Evolutionary conservation across 2,888 invertebrate species (phyloP).

Genomic region (Noctua janthina): DNA sequence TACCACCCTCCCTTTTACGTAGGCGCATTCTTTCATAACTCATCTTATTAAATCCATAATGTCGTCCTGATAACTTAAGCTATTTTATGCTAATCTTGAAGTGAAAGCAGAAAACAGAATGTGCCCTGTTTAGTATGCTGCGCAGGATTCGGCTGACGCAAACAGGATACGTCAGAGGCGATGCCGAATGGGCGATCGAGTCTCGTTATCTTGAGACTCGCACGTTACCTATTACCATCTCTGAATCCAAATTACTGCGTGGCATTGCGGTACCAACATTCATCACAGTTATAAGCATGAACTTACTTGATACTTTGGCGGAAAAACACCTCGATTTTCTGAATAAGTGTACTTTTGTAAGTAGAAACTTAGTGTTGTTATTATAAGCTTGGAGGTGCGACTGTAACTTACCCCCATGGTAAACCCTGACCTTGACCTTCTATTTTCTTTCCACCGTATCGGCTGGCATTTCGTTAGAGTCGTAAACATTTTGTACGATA

Average conservation of each 20-base stretch:
- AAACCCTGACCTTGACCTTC: constrained; percentile 43
- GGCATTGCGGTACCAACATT: constrained; percentile 25
- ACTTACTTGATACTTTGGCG: constrained; percentile 25
- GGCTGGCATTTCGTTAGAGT: constrained; percentile 37
- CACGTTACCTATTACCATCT: constrained; percentile 34
- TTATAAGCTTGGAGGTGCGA: constrained; percentile 9
- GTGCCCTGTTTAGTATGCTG: constrained; percentile 60
- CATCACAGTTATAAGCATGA: constrained; percentile 25
- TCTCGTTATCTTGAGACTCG: constrained; percentile 44
- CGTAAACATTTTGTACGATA: constrained; percentile 43
- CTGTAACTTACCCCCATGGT: constrained; percentile 26
- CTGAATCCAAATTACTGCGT: constrained; percentile 30
- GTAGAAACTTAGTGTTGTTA: constrained; percentile 21
- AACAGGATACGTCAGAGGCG: constrained; percentile 46
- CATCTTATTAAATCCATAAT: constrained; percentile 51
- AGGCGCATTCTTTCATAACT: constrained; percentile 41
- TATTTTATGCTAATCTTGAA: constrained; percentile 51
- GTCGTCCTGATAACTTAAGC: constrained; percentile 46
- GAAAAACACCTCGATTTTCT: constrained; percentile 32
- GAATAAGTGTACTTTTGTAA: constrained; percentile 22
- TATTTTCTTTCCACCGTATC: constrained; percentile 34
- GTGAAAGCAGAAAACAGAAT: constrained; percentile 45
- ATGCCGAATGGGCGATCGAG: constrained; percentile 39
- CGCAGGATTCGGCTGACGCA: constrained; percentile 52
- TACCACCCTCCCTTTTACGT: constrained; percentile 41